These are phyloP conservation scores for Nycticryphes semicollaris DNA, from an alignment of 2,113 vertebrate genomes.

Conservation along the genomic window DNA sequence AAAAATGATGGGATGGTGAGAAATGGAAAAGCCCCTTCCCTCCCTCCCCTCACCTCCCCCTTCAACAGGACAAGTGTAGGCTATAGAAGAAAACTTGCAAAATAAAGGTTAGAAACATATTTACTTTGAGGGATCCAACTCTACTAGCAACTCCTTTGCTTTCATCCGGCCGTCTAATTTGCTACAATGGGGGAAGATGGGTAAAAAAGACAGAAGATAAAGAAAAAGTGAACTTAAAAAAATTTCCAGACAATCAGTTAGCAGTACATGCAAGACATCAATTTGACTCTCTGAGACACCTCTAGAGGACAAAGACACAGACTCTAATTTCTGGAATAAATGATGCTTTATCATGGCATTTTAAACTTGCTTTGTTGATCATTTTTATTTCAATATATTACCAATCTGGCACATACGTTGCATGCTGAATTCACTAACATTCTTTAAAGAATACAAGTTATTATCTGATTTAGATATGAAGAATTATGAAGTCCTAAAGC, in stretches of 20 bases:
- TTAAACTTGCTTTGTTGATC: constrained; percentile 22
- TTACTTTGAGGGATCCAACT: constrained; percentile 90
- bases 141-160: constrained; percentile 89
- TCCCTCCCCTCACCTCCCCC: constrained; percentile 71
- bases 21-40: constrained; percentile 79
- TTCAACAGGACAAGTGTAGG: constrained; percentile 79
- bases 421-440: constrained; percentile 47
- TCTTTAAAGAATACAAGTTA: constrained; percentile 9
- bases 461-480: constrained; percentile 57
- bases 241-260: constrained; percentile 81
- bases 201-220: constrained; percentile 85
- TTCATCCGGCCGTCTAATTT: constrained; percentile 89
- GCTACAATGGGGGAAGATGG: constrained; percentile 84
- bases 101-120: constrained; percentile 86
- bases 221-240: constrained; percentile 86
- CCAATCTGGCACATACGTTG: constrained; percentile 9
- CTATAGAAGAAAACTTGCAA: constrained; percentile 82
- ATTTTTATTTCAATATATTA: constrained; percentile 1
- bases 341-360: constrained; percentile 31
- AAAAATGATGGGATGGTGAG: constrained; percentile 81
- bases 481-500: constrained; percentile 64
- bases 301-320: constrained; percentile 75
- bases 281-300: constrained; percentile 73
- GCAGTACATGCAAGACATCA: constrained; percentile 83
- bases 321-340: constrained; percentile 68